These are phyloP conservation scores for Cuniculus paca DNA, from an alignment of 2,797 vertebrate species.

Conservation along the genomic window DNA sequence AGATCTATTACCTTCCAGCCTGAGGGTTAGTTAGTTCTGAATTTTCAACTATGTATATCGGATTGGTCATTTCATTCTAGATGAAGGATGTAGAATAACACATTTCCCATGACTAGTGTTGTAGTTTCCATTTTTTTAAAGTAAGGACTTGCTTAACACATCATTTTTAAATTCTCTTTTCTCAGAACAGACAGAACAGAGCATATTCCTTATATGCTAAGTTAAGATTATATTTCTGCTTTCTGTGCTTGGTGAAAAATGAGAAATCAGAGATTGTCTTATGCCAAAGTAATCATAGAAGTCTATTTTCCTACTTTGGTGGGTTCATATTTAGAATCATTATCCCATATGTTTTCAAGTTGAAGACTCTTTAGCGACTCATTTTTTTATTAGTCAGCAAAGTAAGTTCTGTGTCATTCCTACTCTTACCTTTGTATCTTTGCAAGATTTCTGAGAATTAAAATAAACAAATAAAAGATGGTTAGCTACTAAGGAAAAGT, in stretches of 20 bases:
- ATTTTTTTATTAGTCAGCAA: conserved; percentile 21
- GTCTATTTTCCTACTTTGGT: not conserved
- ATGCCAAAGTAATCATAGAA: not conserved
- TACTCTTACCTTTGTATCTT: not conserved
- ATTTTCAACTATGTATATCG: not conserved
- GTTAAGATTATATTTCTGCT: not conserved
- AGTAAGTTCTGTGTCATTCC: not conserved
- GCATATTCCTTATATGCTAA: not conserved
- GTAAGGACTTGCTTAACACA: not conserved
- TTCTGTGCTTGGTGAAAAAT: not conserved
- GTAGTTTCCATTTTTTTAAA: not conserved
- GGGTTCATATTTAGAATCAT: not conserved
- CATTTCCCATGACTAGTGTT: not conserved
- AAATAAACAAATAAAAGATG: not conserved
- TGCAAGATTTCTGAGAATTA: conserved; percentile 35
- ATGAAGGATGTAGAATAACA: not conserved
- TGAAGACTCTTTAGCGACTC: not conserved
- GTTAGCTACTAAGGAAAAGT: not conserved
- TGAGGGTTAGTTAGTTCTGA: not conserved
- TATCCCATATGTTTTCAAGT: not conserved
- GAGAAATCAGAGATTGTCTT: not conserved
- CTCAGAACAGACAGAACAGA: not conserved
- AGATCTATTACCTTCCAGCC: not conserved
- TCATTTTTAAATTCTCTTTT: not conserved
- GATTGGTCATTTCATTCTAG: not conserved